These are phyloP conservation scores for Anoplius nigerrimus DNA, from an alignment of 2,888 invertebrate genomes.

Conservation along the genomic window DNA sequence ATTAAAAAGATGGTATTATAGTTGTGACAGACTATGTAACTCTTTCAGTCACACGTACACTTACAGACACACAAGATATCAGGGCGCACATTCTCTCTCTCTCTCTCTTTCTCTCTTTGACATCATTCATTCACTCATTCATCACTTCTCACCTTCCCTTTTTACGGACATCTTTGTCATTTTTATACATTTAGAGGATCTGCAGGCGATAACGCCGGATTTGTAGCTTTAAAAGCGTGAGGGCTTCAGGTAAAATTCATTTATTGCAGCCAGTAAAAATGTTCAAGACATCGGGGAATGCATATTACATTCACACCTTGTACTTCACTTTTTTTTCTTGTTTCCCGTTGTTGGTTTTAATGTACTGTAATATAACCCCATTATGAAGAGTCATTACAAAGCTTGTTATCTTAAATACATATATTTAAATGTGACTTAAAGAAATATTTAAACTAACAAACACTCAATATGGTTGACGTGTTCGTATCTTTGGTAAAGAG, in stretches of 20 bases:
- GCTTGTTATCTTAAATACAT: constrained; percentile 14
- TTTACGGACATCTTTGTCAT: constrained; percentile 18
- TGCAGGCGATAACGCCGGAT: not conserved
- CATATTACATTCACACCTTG: constrained; percentile 32
- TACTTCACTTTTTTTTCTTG: constrained; percentile 20
- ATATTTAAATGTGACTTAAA: constrained; percentile 43
- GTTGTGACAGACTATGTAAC: constrained; percentile 2
- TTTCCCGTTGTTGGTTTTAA: too few relatives aligned
- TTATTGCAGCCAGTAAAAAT: constrained; percentile 25
- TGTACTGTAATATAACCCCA: constrained; percentile 41
- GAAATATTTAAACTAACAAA: constrained; percentile 46
- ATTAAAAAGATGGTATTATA: constrained; percentile 42
- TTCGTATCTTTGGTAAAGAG: constrained; percentile 51
- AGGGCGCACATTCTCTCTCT: not conserved
- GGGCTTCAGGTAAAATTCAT: constrained; percentile 22
- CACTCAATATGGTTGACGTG: constrained; percentile 33
- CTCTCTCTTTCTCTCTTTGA: too few relatives aligned
- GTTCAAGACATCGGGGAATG: constrained; percentile 36
- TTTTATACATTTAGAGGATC: constrained; percentile 6
- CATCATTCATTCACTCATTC: too few relatives aligned
- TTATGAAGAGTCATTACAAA: constrained; percentile 44
- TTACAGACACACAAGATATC: not conserved
- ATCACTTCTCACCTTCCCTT: too few relatives aligned
- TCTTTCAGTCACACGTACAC: not conserved
- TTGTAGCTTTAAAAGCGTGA: constrained; percentile 28